Evolutionary conservation across 1,140 invertebrate species (phyloP).

Genomic region (Oncopodura yosiiana): DNA sequence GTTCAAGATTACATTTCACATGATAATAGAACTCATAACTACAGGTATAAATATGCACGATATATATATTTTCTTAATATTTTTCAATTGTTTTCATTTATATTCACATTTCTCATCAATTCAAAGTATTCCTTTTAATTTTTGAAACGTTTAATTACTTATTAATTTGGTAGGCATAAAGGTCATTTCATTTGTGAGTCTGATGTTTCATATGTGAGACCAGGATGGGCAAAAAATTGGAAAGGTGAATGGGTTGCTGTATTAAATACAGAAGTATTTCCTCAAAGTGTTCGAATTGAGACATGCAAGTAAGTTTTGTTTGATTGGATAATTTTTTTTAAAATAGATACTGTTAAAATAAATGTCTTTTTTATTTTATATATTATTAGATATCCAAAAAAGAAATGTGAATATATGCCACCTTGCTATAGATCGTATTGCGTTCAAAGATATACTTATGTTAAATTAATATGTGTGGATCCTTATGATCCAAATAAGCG

Average conservation of each 20-base stretch:
- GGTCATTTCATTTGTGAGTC: slow-evolving; percentile 44
- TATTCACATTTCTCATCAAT: too few relatives aligned
- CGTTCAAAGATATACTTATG: slow-evolving; percentile 39
- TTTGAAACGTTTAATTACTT: not conserved
- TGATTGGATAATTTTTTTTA: not conserved
- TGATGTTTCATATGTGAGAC: slow-evolving; percentile 39
- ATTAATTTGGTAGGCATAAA: too few relatives aligned
- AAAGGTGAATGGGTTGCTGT: slow-evolving; percentile 42
- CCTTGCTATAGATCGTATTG: slow-evolving; percentile 43
- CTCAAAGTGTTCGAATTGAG: slow-evolving; percentile 42
- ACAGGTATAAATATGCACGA: slow-evolving; percentile 37
- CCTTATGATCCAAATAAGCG: slow-evolving; percentile 38
- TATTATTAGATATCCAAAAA: slow-evolving; percentile 37
- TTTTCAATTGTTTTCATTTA: not conserved
- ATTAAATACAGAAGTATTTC: slow-evolving; percentile 42
- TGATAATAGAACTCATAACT: slow-evolving; percentile 36
- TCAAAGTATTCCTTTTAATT: not conserved
- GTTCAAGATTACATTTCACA: slow-evolving; percentile 35
- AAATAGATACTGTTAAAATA: too few relatives aligned
- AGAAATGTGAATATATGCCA: slow-evolving; percentile 41
- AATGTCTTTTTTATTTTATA: slow-evolving; percentile 3
- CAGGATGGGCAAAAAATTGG: slow-evolving; percentile 43
- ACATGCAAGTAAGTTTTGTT: slow-evolving; percentile 40
- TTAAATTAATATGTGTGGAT: slow-evolving; percentile 41
- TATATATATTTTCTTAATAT: not conserved